phyloP scores from a whole-genome alignment of 53 echinoderm and acorn worm genomes.

The Antedon mediterranea region DNA sequence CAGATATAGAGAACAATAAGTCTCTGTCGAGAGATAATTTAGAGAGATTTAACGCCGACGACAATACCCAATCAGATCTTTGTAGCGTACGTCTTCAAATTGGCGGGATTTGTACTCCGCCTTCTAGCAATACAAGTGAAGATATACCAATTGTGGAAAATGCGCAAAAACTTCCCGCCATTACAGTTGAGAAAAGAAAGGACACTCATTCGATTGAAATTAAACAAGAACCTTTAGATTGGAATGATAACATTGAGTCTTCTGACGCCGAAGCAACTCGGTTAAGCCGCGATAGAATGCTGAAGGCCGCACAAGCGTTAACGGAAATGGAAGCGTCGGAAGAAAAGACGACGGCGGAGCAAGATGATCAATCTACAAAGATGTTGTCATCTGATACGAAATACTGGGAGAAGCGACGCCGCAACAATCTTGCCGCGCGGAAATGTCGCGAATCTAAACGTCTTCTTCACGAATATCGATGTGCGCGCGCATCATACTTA shows the following conservation, averaged over 20 bases:
- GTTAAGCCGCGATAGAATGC: slow-evolving; percentile 26
- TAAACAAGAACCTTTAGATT: slow-evolving; percentile 19
- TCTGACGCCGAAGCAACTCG: not conserved
- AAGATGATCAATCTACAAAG: not conserved
- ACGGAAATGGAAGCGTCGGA: slow-evolving; percentile 21
- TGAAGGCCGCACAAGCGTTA: slow-evolving; percentile 32
- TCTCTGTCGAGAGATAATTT: not conserved
- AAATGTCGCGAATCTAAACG: slow-evolving; percentile 61
- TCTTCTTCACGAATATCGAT: slow-evolving; percentile 36
- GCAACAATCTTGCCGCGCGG: slow-evolving; percentile 62
- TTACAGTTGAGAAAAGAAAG: not conserved
- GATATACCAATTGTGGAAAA: not conserved
- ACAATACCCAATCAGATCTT: not conserved
- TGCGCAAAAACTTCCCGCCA: not conserved
- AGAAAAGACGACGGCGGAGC: not conserved
- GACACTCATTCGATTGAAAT: not conserved
- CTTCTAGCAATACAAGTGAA: slow-evolving; percentile 15
- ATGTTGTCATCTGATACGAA: slow-evolving; percentile 18
- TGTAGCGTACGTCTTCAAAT: not conserved
- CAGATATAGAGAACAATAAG: slow-evolving; percentile 1
- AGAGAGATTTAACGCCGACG: not conserved
- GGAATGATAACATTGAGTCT: not conserved
- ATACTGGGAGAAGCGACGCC: slow-evolving; percentile 60
- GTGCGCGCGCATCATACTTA: slow-evolving; percentile 46
- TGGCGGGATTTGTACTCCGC: slow-evolving; percentile 14